Conservation (phyloP, 2,888 invertebrate genomes). For the Acholoe squamosa region DNA sequence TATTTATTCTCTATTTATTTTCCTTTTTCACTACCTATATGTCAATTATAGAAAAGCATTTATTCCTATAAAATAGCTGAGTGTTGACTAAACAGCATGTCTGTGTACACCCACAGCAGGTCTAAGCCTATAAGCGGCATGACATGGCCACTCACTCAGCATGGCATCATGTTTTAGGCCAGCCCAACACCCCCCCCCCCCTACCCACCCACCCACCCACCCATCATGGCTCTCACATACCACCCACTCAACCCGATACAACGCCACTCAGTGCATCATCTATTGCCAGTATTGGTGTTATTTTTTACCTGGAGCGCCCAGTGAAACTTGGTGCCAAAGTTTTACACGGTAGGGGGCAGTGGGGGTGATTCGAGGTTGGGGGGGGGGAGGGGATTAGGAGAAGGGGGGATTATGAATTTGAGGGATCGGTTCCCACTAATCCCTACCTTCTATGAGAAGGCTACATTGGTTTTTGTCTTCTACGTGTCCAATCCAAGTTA, state of each 20-base stretch:
- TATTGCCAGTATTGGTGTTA: background rate
- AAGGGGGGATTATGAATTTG: background rate
- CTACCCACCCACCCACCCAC: background rate
- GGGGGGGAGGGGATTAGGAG: background rate
- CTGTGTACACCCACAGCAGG: background rate
- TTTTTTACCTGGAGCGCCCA: constrained; percentile 32
- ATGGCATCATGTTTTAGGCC: background rate
- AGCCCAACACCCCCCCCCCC: background rate
- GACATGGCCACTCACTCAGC: constrained; percentile 21
- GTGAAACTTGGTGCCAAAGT: background rate
- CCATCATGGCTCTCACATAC: background rate
- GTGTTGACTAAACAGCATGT: background rate
- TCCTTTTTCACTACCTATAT: too few relatives aligned
- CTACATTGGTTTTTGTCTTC: background rate
- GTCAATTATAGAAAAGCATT: too few relatives aligned
- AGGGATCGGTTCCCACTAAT: background rate
- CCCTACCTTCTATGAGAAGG: background rate
- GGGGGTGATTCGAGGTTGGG: background rate
- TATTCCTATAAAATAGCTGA: background rate
- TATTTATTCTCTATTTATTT: too few relatives aligned
- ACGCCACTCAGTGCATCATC: too few relatives aligned
- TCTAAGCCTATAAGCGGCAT: constrained; percentile 29
- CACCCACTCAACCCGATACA: background rate
- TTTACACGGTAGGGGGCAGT: background rate
- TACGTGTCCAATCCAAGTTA: background rate